A percentile compares a stretch with the other conserved stretches of the same genome.
Conservation (phyloP, 2,113 vertebrate species). For the Ameiurus melas region DNA sequence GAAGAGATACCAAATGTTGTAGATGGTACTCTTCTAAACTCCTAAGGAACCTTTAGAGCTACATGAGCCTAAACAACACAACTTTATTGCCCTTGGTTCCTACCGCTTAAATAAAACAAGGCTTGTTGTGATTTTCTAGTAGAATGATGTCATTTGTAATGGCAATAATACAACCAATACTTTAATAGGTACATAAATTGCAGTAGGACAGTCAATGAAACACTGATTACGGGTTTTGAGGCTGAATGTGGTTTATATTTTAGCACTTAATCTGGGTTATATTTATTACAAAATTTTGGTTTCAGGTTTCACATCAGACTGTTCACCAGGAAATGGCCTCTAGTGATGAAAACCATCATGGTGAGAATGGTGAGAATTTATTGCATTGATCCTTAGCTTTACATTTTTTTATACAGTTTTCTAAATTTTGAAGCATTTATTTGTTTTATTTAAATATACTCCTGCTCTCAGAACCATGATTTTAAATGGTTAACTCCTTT, state of each 20-base stretch:
- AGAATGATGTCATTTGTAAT: neutral
- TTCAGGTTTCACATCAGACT: slow-evolving; percentile 64
- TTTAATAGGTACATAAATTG: neutral
- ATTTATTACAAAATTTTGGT: slow-evolving; percentile 18
- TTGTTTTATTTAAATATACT: neutral
- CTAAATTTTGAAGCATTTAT: slow-evolving; percentile 9
- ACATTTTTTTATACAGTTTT: slow-evolving; percentile 2
- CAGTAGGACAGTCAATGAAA: neutral
- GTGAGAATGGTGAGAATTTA: slow-evolving; percentile 53
- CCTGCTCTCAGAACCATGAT: neutral
- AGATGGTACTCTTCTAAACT: neutral
- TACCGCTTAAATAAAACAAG: neutral
- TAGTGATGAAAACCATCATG: slow-evolving; percentile 68
- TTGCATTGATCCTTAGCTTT: neutral
- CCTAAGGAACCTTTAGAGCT: neutral
- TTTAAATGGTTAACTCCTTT: no score
- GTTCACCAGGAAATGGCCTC: slow-evolving; percentile 52
- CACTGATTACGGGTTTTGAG: neutral
- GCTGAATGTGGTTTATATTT: neutral
- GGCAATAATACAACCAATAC: neutral
- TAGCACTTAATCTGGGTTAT: neutral
- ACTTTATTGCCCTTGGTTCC: neutral
- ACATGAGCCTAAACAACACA: neutral
- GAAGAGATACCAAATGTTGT: neutral
- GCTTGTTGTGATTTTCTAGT: neutral